phyloP scores from a whole-genome alignment of 1,140 invertebrate genomes.

The Drosophila repletoides region DNA sequence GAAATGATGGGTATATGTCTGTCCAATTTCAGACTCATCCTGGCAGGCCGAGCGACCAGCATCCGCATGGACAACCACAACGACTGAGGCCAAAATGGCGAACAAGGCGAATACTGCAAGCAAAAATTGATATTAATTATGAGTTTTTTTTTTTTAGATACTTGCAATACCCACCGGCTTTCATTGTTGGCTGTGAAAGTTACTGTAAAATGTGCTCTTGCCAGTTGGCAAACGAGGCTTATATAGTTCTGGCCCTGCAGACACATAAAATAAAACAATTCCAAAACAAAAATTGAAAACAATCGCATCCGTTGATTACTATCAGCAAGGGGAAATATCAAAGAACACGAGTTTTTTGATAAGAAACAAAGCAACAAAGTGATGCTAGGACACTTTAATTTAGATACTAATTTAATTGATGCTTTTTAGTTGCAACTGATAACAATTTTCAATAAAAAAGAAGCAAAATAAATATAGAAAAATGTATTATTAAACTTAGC shows the following conservation, averaged over 20 bases:
- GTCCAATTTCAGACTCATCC: constrained; percentile 63
- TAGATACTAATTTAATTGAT: constrained; percentile 30
- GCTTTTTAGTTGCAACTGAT: constrained; percentile 3
- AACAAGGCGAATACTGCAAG: constrained; percentile 47
- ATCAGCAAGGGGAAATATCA: constrained; percentile 32
- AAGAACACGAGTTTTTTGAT: not conserved
- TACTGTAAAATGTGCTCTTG: constrained; percentile 34
- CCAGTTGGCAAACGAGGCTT: constrained; percentile 27
- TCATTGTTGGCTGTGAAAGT: constrained; percentile 58
- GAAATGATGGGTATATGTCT: constrained; percentile 71
- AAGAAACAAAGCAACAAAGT: not conserved
- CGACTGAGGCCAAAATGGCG: constrained; percentile 47
- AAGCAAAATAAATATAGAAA: too few species aligned
- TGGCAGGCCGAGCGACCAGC: constrained; percentile 71
- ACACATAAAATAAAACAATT: constrained; percentile 16
- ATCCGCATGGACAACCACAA: constrained; percentile 46
- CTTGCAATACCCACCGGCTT: constrained; percentile 51
- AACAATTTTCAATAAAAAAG: not conserved
- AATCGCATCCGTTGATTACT: constrained; percentile 66
- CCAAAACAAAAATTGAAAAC: constrained; percentile 47
- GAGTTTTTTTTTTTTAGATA: too few species aligned
- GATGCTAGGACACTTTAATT: constrained; percentile 8
- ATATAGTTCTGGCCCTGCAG: constrained; percentile 56
- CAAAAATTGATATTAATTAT: not conserved
- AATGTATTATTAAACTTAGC: too few species aligned